These are phyloP conservation scores for Toxotes chatareus DNA, from an alignment of 2,113 vertebrate genomes.

Conservation along the genomic window DNA sequence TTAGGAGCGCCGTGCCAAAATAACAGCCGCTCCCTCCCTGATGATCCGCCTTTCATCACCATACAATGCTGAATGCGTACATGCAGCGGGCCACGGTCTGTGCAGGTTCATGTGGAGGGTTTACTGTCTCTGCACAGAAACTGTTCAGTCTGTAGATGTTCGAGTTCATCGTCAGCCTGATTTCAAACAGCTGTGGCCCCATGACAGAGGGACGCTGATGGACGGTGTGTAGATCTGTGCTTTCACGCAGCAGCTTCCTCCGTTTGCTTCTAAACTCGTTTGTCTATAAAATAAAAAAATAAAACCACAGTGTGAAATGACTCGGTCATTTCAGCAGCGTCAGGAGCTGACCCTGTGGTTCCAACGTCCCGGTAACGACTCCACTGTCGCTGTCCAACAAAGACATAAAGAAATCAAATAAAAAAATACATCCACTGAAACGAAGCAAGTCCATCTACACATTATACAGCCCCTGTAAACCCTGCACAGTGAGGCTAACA, in stretches of 20 bases:
- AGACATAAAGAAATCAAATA: no score
- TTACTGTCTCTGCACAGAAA: background rate
- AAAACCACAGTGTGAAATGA: no score
- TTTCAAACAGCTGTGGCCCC: background rate
- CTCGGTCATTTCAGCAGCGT: no score
- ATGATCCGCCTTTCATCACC: slow-evolving; percentile 53
- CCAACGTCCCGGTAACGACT: no score
- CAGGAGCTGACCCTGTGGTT: no score
- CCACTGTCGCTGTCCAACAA: no score
- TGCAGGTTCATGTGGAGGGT: background rate
- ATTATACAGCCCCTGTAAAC: no score
- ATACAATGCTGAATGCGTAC: slow-evolving; percentile 28
- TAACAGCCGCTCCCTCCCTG: slow-evolving; percentile 64
- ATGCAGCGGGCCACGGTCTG: background rate
- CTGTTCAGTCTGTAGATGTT: background rate
- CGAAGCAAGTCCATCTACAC: no score
- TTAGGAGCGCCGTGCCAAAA: slow-evolving; percentile 63
- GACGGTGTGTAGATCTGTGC: no score
- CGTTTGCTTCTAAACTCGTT: no score
- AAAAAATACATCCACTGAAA: no score
- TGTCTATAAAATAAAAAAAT: background rate
- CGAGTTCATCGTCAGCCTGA: background rate
- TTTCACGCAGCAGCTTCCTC: background rate
- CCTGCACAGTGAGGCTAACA: no score
- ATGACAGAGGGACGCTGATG: background rate